Evolutionary conservation across 2,797 vertebrate species (phyloP), one percentile per base, ranked within the genome.

Genomic region (Pangasius djambal): DNA sequence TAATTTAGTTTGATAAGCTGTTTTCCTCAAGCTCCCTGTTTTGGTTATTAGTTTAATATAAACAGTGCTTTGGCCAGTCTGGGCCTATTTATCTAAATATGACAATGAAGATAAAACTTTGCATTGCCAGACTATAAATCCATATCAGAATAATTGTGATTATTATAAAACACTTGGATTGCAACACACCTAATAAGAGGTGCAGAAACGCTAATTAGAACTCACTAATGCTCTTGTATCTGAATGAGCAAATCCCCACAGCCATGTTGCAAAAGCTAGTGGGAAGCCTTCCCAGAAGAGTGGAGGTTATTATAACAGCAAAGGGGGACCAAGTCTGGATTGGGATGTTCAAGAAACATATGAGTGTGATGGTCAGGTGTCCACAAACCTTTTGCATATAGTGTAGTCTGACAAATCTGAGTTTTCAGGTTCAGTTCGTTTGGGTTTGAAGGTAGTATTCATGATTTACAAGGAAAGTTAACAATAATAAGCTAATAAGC

Each of bases 71-170:
- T 69, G 50, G 31, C 48, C 83, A 18, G 83, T 25, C n/a, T 55
- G n/a, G 48, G 50, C 65, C 18, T 85, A 85, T 70, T 85, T 55
- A 70, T 85, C 83, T 85, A 85, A 70, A 85, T 85, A 70, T 85
- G 65, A 37, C 65, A 55, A 7, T 55, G 31, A 85, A 70, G 8
- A 52, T 67, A 69, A 12, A 70, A 3, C 48, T 13, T 69, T 69
- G 9, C 13, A 37, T 31, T 40, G 16, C 48, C n/a, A 55, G 34
- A 3, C 65, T 52, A 7, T 52, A 85, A 70, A 85, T 55, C 1
- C 10, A 25, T 55, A 69, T 52, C 9, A 55, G 65, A 70, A 48
- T 48, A 44, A 44, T 25, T 22, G 57, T 44, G 37, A 65, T 63
- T 65, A 48, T 4, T 83, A 16, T 48, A 83, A 65, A 65, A 16